Evolutionary conservation across 37 sponge, comb jelly and placozoan species (phyloP).

Genomic region (Oopsacas minuta): DNA sequence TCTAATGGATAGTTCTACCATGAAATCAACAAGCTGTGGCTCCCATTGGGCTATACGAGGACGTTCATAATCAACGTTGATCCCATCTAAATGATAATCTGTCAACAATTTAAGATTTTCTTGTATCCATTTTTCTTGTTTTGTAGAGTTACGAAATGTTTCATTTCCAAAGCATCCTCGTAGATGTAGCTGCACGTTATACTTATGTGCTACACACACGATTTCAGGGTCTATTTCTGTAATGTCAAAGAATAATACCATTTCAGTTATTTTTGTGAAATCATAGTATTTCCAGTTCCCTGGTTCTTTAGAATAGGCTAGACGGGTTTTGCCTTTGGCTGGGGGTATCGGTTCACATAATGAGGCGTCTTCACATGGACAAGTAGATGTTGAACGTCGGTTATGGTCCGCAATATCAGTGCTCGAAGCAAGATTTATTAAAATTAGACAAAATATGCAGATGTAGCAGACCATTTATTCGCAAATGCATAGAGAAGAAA

Average conservation of each 20-base stretch:
- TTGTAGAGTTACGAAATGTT: neutral
- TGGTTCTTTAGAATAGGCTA: neutral
- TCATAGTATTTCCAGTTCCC: neutral
- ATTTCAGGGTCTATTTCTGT: neutral
- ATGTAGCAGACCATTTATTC: too few relatives aligned
- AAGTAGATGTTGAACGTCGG: neutral
- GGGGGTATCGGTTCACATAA: neutral
- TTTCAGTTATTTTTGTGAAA: neutral
- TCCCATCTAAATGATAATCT: neutral
- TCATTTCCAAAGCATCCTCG: neutral
- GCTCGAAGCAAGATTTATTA: too few relatives aligned
- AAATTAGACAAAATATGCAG: too few relatives aligned
- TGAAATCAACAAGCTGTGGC: neutral
- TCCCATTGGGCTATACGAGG: neutral
- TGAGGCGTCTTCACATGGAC: neutral
- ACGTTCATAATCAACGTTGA: neutral
- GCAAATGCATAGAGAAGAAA: too few relatives aligned
- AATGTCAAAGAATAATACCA: neutral
- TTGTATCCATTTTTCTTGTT: neutral
- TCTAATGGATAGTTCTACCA: neutral
- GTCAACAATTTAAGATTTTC: neutral
- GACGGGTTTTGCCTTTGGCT: neutral
- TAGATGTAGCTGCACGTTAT: slow-evolving; percentile 9
- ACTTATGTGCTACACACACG: neutral
- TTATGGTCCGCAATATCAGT: too few relatives aligned